These are phyloP conservation scores for Drosophila putrida DNA, from an alignment of 2,888 invertebrate species.

Conservation along the genomic window DNA sequence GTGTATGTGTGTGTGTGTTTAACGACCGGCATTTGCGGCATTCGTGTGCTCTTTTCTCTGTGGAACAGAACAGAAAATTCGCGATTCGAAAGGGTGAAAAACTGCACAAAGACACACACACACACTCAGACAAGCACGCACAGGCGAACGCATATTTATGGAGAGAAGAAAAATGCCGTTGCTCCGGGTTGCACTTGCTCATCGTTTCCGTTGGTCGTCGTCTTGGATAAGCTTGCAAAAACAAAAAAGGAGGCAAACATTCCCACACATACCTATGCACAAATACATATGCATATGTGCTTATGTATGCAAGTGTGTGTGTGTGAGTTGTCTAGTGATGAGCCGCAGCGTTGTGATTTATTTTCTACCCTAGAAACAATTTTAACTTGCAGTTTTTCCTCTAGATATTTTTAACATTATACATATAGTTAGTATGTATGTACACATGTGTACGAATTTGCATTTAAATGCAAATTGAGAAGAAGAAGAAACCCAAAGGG, in stretches of 20 bases:
- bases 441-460: slow-evolving; percentile 35
- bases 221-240: slow-evolving; percentile 62
- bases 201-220: slow-evolving; percentile 61
- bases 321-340: slow-evolving; percentile 13
- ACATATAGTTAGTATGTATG: slow-evolving; percentile 22
- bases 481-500: slow-evolving; percentile 52
- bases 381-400: slow-evolving; percentile 67
- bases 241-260: slow-evolving; percentile 38
- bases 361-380: slow-evolving; percentile 78
- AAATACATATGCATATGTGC: slow-evolving; percentile 2
- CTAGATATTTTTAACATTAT: slow-evolving; percentile 67
- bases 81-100: slow-evolving; percentile 54
- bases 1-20: slow-evolving; percentile 27
- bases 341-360: slow-evolving; percentile 65
- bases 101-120: slow-evolving; percentile 38
- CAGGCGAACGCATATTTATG: slow-evolving; percentile 17
- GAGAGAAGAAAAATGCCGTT: slow-evolving; percentile 43
- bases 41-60: slow-evolving; percentile 56
- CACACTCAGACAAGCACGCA: slow-evolving; percentile 6
- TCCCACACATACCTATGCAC: slow-evolving; percentile 15
- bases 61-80: slow-evolving; percentile 43
- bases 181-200: slow-evolving; percentile 67
- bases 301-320: background rate
- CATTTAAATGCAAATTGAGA: slow-evolving; percentile 63
- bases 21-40: slow-evolving; percentile 57